Base-by-base conservation (phyloP, 1,140 invertebrate genomes). In the Wiebesia pumilae region DNA sequence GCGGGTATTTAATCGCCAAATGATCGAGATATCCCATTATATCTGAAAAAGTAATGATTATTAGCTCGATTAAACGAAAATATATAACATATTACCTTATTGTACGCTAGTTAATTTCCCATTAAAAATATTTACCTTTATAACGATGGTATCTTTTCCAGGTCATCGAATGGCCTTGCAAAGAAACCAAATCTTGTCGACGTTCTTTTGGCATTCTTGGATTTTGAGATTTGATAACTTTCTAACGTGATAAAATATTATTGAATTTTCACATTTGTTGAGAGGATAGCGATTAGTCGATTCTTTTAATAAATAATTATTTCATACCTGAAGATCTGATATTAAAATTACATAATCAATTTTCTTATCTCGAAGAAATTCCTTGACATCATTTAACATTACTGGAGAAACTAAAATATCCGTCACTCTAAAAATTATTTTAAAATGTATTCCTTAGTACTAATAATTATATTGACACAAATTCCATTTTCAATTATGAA, bases 101-200 rank as follows among this genome's bases (percentile, higher is more conserved):
- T 54, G 2, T 10, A 10, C 19, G 19, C 19, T 3, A 62, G 1
- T 7, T 38, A 27, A n/a, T 47, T 47, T 30, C 30, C 16, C 3
- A 35, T 33, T 19, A 77, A 84, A 47, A 83, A 62, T 79, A 24
- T 88, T 54, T 94, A 94, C 95, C 94, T 73, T 87, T 90, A 35
- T 94, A 91, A 87, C 96, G 95, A 90, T 97, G 97, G 90, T 97
- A 98, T 69, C 96, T 95, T 90, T 96, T 95, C 96, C 97, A 97
- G n/a, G 96, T 97, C 94, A 97, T 95, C 19, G 96, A 95, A 89
- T 97, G 97, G 75, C 96, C 97, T 81, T 92, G 91, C 58, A 71
- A 90, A 1, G 86, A 91, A 0, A 91, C 94, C 38, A 95, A 88
- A 87, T 96, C 95, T 16, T 95, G 90, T 38, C 95, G 91, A 84